Evolutionary conservation across 1,140 invertebrate genomes (phyloP).

Genomic region (Drosophila gunungcola): DNA sequence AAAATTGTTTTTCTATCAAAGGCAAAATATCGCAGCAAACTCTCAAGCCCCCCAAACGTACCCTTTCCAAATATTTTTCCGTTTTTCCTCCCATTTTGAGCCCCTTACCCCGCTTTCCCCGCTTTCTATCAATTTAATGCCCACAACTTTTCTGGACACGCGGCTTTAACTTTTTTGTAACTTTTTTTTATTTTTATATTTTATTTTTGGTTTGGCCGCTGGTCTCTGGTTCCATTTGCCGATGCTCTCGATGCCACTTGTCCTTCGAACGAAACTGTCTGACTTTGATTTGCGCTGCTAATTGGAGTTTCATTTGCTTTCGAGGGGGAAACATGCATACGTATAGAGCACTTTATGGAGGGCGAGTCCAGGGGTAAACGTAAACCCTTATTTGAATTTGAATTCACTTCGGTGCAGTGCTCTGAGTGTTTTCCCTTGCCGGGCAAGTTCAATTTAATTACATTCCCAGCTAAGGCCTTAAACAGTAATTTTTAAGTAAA

Average conservation of each 20-base stretch:
- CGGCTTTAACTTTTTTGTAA: constrained; percentile 69
- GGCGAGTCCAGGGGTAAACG: not conserved
- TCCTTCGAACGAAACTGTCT: constrained; percentile 33
- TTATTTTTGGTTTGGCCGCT: constrained; percentile 26
- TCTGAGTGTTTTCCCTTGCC: constrained; percentile 1
- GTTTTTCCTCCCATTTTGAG: constrained; percentile 24
- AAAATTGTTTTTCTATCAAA: constrained; percentile 83
- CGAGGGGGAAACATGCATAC: not conserved
- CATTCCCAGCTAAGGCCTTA: not conserved
- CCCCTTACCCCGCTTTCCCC: not conserved
- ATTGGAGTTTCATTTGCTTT: constrained; percentile 66
- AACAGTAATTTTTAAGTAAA: not conserved
- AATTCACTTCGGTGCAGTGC: constrained; percentile 12
- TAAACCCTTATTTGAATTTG: constrained; percentile 1
- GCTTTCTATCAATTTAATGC: constrained; percentile 72
- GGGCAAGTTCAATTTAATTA: constrained; percentile 39
- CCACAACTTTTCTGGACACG: constrained; percentile 66
- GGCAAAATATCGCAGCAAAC: constrained; percentile 73
- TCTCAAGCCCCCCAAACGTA: constrained; percentile 24
- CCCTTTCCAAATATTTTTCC: constrained; percentile 25
- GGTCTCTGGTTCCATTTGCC: constrained; percentile 35
- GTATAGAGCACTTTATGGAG: no score
- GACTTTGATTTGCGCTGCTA: constrained; percentile 75
- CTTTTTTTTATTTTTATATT: constrained; percentile 22
- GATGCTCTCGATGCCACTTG: constrained; percentile 27